Evolutionary conservation across 2,888 invertebrate genomes (phyloP), one percentile per base, ranked within the genome.

Genomic region (Hofmannophila pseudospretella): DNA sequence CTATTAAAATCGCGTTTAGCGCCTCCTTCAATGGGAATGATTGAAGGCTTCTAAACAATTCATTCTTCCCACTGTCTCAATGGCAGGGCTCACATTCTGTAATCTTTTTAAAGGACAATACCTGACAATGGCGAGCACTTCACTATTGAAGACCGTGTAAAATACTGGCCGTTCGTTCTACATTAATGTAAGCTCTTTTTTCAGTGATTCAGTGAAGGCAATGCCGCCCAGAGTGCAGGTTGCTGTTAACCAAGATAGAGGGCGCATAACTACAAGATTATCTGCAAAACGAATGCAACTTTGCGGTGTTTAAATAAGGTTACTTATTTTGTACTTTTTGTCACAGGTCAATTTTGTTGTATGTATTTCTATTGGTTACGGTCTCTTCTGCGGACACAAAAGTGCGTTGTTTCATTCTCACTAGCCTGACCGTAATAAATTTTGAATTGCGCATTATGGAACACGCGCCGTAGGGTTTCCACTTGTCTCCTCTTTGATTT

Each of bases 1-100:
- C 86, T 86, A 85, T 86, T 85, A 85, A 86, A 85, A 68, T 79
- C 70, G 60, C 70, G 65, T 84, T 84, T 80, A 78, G 82, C 82
- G 79, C 81, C 78, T 67, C 56, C 64, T 61, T 81, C 77, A 82
- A 84, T 84, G 75, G 70, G 69, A 25, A 79, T 81, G 84, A 85
- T 82, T 79, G 84, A 86, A 77, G 53, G 80, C 67, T 59, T 68
- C 69, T 75, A 84, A 80, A 84, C 84, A 82, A 84, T 84, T 68
- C 73, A 67, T 73, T 71, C 70, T 70, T 64, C 45, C 41, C 52
- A 49, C 45, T 57, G 65, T 67, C 69, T 84, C 79, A 84, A 86
- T 80, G 76, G 78, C 54, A 38, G 71, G 71, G 74, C 72, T 76
- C 76, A 79, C 72, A 81, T 82, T 64, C 70, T 74, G 65, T 77